These are phyloP conservation scores for Oryctolagus cuniculus DNA, from an alignment of 2,113 vertebrate species.

Conservation along the genomic window mOryCun1.1 NC_091434.1:41521501-41522000, in stretches of 20 bases:
- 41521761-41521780: neutral
- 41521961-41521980: neutral
- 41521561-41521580: constrained; percentile 1
- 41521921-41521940: neutral
- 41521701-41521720: neutral
- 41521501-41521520: neutral
- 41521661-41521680: neutral
- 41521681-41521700: neutral
- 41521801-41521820: neutral
- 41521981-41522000: neutral
- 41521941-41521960: neutral
- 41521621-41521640: neutral
- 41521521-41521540: neutral
- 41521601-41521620: constrained; percentile 30
- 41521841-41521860: neutral
- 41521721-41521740: neutral
- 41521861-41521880: neutral
- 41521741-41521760: neutral
- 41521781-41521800: neutral
- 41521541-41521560: neutral
- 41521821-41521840: neutral
- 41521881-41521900: neutral
- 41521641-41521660: neutral
- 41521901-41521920: neutral
- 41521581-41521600: neutral